phyloP scores from a whole-genome alignment of 2,113 vertebrate genomes.

The Heterotilapia buettikoferi region DNA sequence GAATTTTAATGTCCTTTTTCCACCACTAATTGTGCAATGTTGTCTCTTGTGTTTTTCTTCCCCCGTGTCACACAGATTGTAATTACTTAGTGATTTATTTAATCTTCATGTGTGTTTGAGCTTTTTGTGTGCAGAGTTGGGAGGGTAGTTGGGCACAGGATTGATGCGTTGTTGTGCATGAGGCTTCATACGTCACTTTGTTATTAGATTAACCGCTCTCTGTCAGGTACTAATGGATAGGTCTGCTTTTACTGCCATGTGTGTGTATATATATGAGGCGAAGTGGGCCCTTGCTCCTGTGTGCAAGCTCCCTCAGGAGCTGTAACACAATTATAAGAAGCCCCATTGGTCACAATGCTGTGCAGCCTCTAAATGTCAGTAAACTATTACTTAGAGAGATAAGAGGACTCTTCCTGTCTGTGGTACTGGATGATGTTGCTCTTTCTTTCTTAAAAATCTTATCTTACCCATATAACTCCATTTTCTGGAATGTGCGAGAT shows the following conservation, averaged over 20 bases:
- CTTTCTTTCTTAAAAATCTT: neutral
- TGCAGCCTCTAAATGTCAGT: neutral
- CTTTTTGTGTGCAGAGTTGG: neutral
- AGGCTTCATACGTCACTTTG: neutral
- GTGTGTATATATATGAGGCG: neutral
- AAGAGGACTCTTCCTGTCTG: neutral
- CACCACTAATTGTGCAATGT: neutral
- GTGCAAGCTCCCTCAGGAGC: neutral
- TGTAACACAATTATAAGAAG: slow-evolving; percentile 39
- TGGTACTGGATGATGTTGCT: neutral
- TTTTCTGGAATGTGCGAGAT: neutral
- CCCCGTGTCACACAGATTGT: neutral
- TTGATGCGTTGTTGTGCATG: neutral
- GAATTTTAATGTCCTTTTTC: neutral
- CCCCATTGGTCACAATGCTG: neutral
- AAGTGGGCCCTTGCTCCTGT: neutral
- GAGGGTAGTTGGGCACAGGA: neutral
- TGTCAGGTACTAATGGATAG: slow-evolving; percentile 40
- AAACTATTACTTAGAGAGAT: slow-evolving; percentile 33
- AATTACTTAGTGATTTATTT: neutral
- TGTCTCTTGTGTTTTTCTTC: neutral
- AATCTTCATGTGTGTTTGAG: neutral
- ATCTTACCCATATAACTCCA: neutral
- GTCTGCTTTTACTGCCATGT: neutral
- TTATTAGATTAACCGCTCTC: slow-evolving; percentile 24